Evolutionary conservation across 1,140 invertebrate genomes (phyloP).

Genomic region (Caenorhabditis tropicalis): DNA sequence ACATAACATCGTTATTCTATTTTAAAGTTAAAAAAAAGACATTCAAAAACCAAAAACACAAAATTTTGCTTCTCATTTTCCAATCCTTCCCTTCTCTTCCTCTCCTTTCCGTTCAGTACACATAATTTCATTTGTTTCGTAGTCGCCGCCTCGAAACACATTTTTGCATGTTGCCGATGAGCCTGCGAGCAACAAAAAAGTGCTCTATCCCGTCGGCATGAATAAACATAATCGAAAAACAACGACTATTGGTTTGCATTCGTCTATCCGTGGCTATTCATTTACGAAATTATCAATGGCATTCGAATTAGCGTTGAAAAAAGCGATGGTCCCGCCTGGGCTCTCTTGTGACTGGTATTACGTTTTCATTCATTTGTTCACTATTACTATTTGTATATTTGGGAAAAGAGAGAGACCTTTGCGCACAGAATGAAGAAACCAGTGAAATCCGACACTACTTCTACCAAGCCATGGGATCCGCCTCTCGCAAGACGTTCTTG

Average conservation of each 20-base stretch:
- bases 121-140: slow-evolving; percentile 12
- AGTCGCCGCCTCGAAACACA: background rate
- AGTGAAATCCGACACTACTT: background rate
- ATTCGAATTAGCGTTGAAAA: background rate
- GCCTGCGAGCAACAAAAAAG: background rate
- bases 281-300: background rate
- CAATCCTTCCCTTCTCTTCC: background rate
- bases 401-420: background rate
- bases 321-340: background rate
- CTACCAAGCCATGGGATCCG: slow-evolving; percentile 4
- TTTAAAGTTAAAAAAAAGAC: background rate
- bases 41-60: background rate
- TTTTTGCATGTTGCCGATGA: slow-evolving; percentile 19
- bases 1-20: no score
- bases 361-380: background rate
- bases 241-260: no score
- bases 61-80: background rate
- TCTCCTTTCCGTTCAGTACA: slow-evolving; percentile 12
- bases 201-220: background rate
- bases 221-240: background rate
- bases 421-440: background rate
- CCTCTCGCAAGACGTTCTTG: background rate
- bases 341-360: background rate
- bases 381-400: slow-evolving; percentile 22
- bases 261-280: no score